Conservation (phyloP, 2,888 invertebrate species). For the Ceramica pisi region DNA sequence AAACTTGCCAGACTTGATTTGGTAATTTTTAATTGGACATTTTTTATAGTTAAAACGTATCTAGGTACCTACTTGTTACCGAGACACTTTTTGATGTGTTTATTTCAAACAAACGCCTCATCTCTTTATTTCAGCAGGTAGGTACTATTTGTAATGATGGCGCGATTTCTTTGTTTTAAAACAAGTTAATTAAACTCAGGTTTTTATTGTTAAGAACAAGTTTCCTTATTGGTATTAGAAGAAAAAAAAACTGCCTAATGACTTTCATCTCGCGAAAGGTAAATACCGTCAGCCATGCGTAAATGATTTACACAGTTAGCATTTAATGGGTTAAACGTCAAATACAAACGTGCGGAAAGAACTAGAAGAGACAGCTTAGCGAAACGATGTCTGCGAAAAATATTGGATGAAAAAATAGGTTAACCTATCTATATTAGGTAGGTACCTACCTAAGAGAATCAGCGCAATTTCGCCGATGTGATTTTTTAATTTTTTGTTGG, state of each 20-base stretch:
- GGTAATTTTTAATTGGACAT: too few relatives aligned
- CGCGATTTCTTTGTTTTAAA: slow-evolving; percentile 38
- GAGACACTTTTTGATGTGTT: too few relatives aligned
- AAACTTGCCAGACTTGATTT: too few relatives aligned
- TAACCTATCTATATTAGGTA: too few relatives aligned
- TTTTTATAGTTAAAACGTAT: too few relatives aligned
- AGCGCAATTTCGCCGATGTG: background rate
- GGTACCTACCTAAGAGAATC: too few relatives aligned
- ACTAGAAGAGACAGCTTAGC: background rate
- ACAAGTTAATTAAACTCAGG: slow-evolving; percentile 32
- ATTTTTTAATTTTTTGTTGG: too few relatives aligned
- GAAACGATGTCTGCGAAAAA: too few relatives aligned
- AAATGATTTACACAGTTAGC: slow-evolving; percentile 17
- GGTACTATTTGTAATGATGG: slow-evolving; percentile 7
- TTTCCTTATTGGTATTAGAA: slow-evolving; percentile 46
- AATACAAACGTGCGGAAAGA: slow-evolving; percentile 1
- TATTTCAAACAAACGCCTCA: background rate
- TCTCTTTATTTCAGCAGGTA: background rate
- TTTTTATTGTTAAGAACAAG: slow-evolving; percentile 44
- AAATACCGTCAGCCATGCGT: slow-evolving; percentile 29
- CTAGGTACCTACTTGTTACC: too few relatives aligned
- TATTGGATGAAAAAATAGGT: too few relatives aligned
- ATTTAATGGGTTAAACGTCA: slow-evolving; percentile 35
- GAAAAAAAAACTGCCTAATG: slow-evolving; percentile 39
- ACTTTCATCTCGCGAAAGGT: slow-evolving; percentile 39